These are phyloP conservation scores for Alitta virens DNA, from an alignment of 2,888 invertebrate species.

Conservation along the genomic window DNA sequence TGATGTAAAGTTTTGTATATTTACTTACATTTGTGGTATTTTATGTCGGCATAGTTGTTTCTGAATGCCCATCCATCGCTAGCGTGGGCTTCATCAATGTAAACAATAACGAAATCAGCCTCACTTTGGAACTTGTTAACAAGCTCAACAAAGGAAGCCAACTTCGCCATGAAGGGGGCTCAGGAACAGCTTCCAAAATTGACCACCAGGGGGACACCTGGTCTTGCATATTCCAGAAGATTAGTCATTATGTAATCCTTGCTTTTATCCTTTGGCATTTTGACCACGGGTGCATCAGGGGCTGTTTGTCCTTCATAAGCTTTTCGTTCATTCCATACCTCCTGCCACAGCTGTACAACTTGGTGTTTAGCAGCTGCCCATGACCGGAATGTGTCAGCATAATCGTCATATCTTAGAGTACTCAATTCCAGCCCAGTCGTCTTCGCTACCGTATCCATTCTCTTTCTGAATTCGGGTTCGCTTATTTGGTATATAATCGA, in stretches of 20 bases:
- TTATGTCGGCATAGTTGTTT: constrained; percentile 26
- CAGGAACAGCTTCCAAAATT: constrained; percentile 49
- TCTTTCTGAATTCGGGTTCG: too few species aligned
- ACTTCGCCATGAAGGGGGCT: constrained; percentile 38
- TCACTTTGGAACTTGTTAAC: constrained; percentile 31
- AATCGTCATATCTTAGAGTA: too few species aligned
- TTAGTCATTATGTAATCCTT: neutral
- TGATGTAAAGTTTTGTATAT: too few species aligned
- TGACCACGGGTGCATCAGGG: neutral
- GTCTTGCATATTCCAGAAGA: constrained; percentile 17
- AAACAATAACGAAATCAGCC: constrained; percentile 40
- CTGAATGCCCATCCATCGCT: constrained; percentile 38
- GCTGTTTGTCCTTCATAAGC: neutral
- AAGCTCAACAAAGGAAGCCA: constrained; percentile 33
- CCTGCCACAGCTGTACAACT: too few species aligned
- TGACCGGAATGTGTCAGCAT: too few species aligned
- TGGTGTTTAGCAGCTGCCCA: too few species aligned
- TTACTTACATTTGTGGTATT: constrained; percentile 8
- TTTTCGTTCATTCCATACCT: neutral
- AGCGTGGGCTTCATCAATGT: constrained; percentile 44
- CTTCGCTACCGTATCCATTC: too few species aligned
- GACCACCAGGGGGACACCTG: constrained; percentile 36
- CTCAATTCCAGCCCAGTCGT: too few species aligned
- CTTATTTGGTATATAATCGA: too few species aligned
- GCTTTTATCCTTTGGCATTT: neutral